A percentile compares a stretch with the other conserved stretches of the same genome.
phyloP scores from a whole-genome alignment of 2,888 invertebrate species.

The Brenthis hecate region DNA sequence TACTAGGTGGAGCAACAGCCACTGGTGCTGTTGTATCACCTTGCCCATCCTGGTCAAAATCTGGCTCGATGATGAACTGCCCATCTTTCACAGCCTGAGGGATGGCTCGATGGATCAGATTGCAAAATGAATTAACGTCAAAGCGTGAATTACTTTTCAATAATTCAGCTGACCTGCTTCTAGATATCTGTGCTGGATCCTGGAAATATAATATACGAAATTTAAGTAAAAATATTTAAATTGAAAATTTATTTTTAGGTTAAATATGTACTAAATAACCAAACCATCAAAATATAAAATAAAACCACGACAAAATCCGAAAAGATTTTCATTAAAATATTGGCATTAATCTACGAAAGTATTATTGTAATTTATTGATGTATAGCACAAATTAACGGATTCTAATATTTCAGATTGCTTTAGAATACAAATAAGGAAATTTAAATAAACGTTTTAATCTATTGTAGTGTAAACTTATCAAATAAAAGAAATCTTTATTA shows the following conservation, averaged over 20 bases:
- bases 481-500: too few relatives aligned
- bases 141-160: constrained; percentile 45
- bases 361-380: too few relatives aligned
- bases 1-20: constrained; percentile 60
- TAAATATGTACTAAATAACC: too few relatives aligned
- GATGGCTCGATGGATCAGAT: constrained; percentile 64
- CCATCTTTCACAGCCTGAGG: constrained; percentile 68
- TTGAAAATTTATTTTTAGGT: not conserved
- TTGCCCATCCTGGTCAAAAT: constrained; percentile 56
- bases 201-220: constrained; percentile 15
- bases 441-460: too few relatives aligned
- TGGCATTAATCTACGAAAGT: too few relatives aligned
- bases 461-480: too few relatives aligned
- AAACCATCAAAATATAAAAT: too few relatives aligned
- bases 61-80: constrained; percentile 57
- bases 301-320: too few relatives aligned
- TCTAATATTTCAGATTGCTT: too few relatives aligned
- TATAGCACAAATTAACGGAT: too few relatives aligned
- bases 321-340: too few relatives aligned
- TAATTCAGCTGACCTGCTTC: constrained; percentile 38
- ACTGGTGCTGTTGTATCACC: constrained; percentile 59
- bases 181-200: constrained; percentile 35
- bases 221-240: not conserved
- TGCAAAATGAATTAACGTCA: constrained; percentile 64
- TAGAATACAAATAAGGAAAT: too few relatives aligned